Conservation (phyloP, 2,888 invertebrate genomes). For the Polydesmus complanatus region DNA sequence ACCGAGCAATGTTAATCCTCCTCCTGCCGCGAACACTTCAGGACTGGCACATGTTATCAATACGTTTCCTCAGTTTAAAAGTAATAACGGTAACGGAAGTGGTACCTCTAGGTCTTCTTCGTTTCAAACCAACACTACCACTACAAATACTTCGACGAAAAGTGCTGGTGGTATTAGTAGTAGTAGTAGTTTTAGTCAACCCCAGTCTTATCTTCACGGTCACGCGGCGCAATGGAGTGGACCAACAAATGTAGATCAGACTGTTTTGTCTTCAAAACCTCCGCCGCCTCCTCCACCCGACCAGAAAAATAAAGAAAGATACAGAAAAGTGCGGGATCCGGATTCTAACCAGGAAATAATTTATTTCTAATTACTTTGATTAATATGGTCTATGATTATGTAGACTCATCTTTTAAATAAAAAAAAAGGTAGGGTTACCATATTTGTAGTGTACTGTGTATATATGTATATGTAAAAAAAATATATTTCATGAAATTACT, state of each 20-base stretch:
- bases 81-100: neutral
- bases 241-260: neutral
- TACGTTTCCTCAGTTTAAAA: conserved; percentile 10
- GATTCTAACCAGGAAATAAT: conserved; percentile 19
- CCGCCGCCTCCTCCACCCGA: neutral
- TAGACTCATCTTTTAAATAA: too few relatives aligned
- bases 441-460: neutral
- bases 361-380: conserved; percentile 15
- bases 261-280: neutral
- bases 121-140: neutral
- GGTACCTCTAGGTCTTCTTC: conserved; percentile 1
- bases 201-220: conserved; percentile 14
- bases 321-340: conserved; percentile 13
- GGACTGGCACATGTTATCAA: conserved; percentile 13
- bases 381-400: neutral
- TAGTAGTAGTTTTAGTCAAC: neutral
- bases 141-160: neutral
- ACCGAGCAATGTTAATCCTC: neutral
- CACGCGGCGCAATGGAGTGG: conserved; percentile 10
- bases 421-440: neutral
- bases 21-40: conserved; percentile 8
- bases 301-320: conserved; percentile 2
- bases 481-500: neutral
- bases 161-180: neutral
- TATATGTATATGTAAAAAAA: neutral